Percentiles rank a stretch among this genome's conserved stretches.
These are phyloP conservation scores for Troides helena DNA, from an alignment of 2,888 invertebrate species.

Conservation along the genomic window DNA sequence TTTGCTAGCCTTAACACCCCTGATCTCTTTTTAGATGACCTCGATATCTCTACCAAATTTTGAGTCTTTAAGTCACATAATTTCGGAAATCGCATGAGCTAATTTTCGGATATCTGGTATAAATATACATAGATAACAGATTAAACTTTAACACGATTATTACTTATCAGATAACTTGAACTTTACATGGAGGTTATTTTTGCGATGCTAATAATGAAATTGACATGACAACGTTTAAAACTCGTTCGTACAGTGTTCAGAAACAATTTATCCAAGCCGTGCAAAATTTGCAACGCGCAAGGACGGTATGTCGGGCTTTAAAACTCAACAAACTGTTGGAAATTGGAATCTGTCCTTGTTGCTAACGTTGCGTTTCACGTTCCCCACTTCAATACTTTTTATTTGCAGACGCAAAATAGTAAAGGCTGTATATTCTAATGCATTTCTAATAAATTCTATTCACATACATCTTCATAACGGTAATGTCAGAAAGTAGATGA, in stretches of 20 bases:
- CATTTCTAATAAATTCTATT: too few species aligned
- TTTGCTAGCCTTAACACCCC: too few species aligned
- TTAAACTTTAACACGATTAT: not conserved
- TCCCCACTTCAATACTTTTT: not conserved
- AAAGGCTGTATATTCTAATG: not conserved
- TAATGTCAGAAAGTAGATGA: too few species aligned
- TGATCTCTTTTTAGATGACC: too few species aligned
- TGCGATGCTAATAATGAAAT: conserved; percentile 8
- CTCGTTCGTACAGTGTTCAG: conserved; percentile 9
- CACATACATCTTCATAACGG: too few species aligned
- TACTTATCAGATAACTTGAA: not conserved
- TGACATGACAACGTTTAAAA: conserved; percentile 19
- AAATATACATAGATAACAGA: not conserved
- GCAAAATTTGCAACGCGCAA: conserved; percentile 6
- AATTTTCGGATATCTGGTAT: too few species aligned
- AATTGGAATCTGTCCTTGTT: not conserved
- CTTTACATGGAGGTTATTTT: not conserved
- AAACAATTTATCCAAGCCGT: conserved; percentile 9
- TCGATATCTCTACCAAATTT: too few species aligned
- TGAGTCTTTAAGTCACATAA: too few species aligned
- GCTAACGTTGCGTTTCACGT: not conserved
- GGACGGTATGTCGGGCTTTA: conserved; percentile 2
- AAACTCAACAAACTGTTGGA: conserved; percentile 5
- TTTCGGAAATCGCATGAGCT: too few species aligned
- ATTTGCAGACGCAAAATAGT: not conserved